Base-by-base conservation (phyloP, 2,113 vertebrate genomes). In the Xiphias gladius region DNA sequence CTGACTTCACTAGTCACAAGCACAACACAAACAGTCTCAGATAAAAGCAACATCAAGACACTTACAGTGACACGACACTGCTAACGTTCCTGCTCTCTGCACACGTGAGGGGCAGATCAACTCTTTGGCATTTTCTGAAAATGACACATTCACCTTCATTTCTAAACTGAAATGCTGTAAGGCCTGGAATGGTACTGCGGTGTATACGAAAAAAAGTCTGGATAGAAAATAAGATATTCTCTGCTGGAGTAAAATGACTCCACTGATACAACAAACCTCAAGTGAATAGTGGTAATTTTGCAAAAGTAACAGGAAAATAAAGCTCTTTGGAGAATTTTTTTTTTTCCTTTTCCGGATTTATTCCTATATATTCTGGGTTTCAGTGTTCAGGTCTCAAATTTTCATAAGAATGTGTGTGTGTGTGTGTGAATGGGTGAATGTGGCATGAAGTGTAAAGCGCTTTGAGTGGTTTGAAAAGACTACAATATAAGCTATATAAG, bases 81-180 rank as follows among this genome's bases (percentile, higher is more conserved):
- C 12, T 19, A 48, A 68, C 28, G 41, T 43, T 62, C 73, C 62
- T 54, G 62, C 65, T 77, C 68, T 73, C 20, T 77, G 61, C 22
- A 61, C 28, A 35, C 3, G 32, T 3, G 7, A 65, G 46, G 32
- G 14, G 8, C 62, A 13, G n/a, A 37, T 80, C 67, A 28, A 43
- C 65, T 92, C 87, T 92, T 92, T 92, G 91, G 91, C 82, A 16
- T 92, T 69, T 79, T 82, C 41, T 48, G 2, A 48, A 71, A 74
- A 71, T 26, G 19, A 81, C 70, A 89, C 79, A 84, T 88, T 88
- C 87, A 81, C 63, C n/a, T 84, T 80, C 8, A 3, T 73, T 46
- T 74, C 77, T 71, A 55, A 22, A 69, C 82, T 64, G 28, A 30
- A 41, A n/a, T 14, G 57, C 67, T 85, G 78, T 82, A 84, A 89